Percentiles rank a stretch among this genome's conserved stretches.
phyloP scores from a whole-genome alignment of 2,797 vertebrate species.

The Phaenicophaeus curvirostris region DNA sequence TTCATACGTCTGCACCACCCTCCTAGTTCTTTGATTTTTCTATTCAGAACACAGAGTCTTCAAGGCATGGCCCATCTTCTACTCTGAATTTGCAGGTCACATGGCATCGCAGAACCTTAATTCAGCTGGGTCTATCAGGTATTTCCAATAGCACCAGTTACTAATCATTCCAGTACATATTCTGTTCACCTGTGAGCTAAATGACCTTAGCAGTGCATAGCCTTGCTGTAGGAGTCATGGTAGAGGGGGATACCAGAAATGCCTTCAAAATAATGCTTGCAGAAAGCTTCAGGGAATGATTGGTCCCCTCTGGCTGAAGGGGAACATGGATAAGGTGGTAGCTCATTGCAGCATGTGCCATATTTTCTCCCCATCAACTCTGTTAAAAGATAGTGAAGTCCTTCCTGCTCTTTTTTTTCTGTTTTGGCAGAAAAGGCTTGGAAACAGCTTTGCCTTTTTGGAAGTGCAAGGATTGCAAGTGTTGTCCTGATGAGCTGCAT shows the following conservation, averaged over 20 bases:
- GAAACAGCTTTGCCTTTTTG: neutral
- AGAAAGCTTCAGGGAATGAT: neutral
- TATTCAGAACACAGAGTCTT: neutral
- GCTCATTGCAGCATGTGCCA: too few relatives aligned
- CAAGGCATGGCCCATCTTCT: rapidly evolving
- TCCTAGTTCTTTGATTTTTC: neutral
- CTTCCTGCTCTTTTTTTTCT: neutral
- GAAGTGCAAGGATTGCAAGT: neutral
- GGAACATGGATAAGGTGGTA: neutral
- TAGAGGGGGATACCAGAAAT: neutral
- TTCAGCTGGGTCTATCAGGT: neutral
- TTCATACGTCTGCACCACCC: neutral
- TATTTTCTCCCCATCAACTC: neutral
- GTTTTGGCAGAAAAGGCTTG: neutral
- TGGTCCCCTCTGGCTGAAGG: neutral
- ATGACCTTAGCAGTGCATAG: neutral
- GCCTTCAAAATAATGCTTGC: neutral
- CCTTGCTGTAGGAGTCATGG: neutral
- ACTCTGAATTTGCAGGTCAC: neutral
- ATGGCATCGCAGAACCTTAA: neutral
- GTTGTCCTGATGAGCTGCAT: neutral
- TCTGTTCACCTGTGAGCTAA: neutral
- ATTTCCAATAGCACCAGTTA: neutral
- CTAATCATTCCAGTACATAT: neutral
- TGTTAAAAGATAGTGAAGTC: neutral